Conservation (phyloP, 2,797 vertebrate species). For the Chromis chromis region DNA sequence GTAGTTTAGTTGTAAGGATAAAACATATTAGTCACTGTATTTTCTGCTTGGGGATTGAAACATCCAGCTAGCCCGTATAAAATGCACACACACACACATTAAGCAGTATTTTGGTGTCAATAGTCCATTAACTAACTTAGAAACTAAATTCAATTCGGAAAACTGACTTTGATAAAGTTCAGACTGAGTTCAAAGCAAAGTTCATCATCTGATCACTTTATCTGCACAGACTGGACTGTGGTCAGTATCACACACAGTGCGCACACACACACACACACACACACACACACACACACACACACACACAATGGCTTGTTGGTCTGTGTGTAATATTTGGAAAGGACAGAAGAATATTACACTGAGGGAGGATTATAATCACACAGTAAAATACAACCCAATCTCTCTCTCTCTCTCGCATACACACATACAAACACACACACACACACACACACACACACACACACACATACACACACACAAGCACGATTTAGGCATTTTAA, state of each 20-base stretch:
- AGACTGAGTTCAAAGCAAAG: slow-evolving; percentile 17
- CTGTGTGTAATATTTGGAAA: background rate
- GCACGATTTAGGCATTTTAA: too few species aligned
- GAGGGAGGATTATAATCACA: slow-evolving; percentile 43
- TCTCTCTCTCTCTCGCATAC: too few species aligned
- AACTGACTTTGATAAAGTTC: background rate
- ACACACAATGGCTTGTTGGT: slow-evolving; percentile 2
- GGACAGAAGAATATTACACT: slow-evolving; percentile 34
- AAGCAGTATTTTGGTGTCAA: too few species aligned
- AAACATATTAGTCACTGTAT: background rate
- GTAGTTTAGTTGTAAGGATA: background rate
- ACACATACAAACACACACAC: too few species aligned
- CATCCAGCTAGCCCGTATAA: background rate
- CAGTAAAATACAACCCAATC: slow-evolving; percentile 22
- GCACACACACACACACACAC: background rate
- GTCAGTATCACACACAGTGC: slow-evolving; percentile 17
- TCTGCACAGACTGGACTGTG: slow-evolving; percentile 23
- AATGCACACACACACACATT: too few species aligned
- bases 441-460: background rate
- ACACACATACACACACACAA: too few species aligned
- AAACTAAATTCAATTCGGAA: too few species aligned
- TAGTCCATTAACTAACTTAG: too few species aligned
- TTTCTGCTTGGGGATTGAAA: background rate
- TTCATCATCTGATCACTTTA: slow-evolving; percentile 26
- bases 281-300: slow-evolving; percentile 5